Evolutionary conservation across 1,140 invertebrate species (phyloP), one percentile per base, ranked within the genome.

Genomic region (Camponotus vicinus): DNA sequence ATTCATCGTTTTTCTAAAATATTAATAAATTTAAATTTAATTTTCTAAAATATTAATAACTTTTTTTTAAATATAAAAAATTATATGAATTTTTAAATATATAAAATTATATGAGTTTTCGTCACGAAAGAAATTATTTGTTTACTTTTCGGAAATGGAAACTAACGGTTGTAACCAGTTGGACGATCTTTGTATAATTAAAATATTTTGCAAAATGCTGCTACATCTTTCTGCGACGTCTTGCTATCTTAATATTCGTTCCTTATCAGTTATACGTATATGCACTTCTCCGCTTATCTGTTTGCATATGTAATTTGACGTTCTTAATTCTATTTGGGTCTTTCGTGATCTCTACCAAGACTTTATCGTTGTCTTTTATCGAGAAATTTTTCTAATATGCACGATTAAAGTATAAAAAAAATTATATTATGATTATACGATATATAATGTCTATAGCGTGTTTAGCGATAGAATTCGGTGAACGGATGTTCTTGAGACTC

Each of bases 261-360:
- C 6, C 55, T 75, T 75, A 75, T 75, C 71, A 27, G 0, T 27
- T 61, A 13, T 40, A 18, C 49, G 15, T 52, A n/a, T 40, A 42
- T 6, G n/a, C 27, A 27, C 55, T 75, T 61, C 55, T 40, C 40
- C 5, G 37, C 55, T 75, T 75, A 75, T 75, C 71, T 61, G 71
- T 75, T 75, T 75, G 37, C 34, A 59, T n/a, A 75, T 59, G 55
- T 9, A 15, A 75, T 61, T 52, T 27, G 34, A 59, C 7, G 8
- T 75, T 13, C 61, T 75, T 75, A 7, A 75, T 61, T 61, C 15
- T 52, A 52, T 42, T 8, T 32, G 4, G 34, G 2, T 2, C 52
- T 13, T 73, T 21, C 13, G 42, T 45, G 11, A 21, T 15, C 11
- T 75, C 9, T 52, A 13, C 6, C 18, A 59, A 75, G 45, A 34